Evolutionary conservation across 2,113 vertebrate genomes (phyloP), one percentile per base, ranked within the genome.

Genomic region (Perccottus glenii): DNA sequence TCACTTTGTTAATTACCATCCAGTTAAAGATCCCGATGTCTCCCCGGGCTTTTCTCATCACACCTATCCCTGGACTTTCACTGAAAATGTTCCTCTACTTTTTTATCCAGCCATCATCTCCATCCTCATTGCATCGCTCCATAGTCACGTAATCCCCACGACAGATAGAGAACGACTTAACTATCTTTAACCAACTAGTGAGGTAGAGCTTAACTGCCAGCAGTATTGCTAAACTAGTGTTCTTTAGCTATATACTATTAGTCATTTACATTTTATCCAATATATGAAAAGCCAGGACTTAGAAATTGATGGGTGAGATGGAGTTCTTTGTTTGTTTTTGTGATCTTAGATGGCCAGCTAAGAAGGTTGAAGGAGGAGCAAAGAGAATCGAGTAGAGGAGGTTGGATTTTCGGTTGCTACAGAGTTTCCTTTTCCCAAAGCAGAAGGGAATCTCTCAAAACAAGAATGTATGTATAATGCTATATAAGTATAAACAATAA

Each of bases 381-480:
- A 42, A 19, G 70, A 62, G 11, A 48, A 60, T 15, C 12, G 42
- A 68, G 73, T 52, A 45, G 50, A 64, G 45, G 75, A 55, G 75
- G 80, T 72, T 71, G 69, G 63, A 71, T 7, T 27, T 27, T 27
- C 19, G 19, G 64, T 60, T 47, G 60, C 69, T 82, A 62, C 15
- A 5, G 50, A 80, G 64, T 78, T 90, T 60, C 83, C 77, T 67
- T 64, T 72, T 88, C 66, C 65, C 65, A 64, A 73, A 49, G 81
- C 71, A 77, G 87, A 88, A 85, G 86, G 89, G 84, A 88, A 82
- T 87, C 70, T 59, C 58, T 47, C 73, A 71, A 83, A 83, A 85
- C 82, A 78, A 86, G 89, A 92, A 91, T 92, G 88, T 92, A 92
- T 90, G 90, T 90, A 87, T 84, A 86, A 82, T 78, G 67, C 62